Percentiles rank a stretch among this genome's conserved stretches.
Conservation (phyloP, 2,888 invertebrate species). For the Dolichomitus sp. region DNA sequence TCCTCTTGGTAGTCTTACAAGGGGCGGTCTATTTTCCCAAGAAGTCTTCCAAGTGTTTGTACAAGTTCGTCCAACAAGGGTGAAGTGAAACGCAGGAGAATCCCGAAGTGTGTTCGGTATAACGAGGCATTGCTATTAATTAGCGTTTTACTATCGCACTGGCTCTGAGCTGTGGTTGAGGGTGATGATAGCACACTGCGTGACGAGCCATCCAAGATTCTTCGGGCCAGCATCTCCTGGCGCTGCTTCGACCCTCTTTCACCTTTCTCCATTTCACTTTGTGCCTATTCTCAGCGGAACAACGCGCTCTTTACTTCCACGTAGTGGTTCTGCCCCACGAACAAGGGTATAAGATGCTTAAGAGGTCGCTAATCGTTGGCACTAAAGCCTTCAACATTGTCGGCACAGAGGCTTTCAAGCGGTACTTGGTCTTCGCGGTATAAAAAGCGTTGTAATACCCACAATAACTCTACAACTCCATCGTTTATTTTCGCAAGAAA, state of each 20-base stretch:
- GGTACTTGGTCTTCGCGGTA: not conserved
- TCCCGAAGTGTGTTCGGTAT: slow-evolving; percentile 20
- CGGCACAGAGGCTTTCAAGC: not conserved
- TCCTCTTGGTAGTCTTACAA: not conserved
- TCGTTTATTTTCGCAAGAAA: not conserved
- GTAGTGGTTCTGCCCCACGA: not conserved
- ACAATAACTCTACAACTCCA: not conserved
- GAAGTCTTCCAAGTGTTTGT: not conserved
- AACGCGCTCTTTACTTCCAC: not conserved
- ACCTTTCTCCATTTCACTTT: slow-evolving; percentile 69
- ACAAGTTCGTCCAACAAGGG: slow-evolving; percentile 8
- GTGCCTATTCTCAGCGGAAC: slow-evolving; percentile 29
- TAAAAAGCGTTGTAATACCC: slow-evolving; percentile 2
- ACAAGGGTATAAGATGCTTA: slow-evolving; percentile 55
- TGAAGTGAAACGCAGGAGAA: slow-evolving; percentile 8
- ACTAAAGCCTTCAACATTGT: slow-evolving; percentile 71
- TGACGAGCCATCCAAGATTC: slow-evolving; percentile 57
- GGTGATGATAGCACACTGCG: slow-evolving; percentile 38
- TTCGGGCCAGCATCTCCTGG: slow-evolving; percentile 43
- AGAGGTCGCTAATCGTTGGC: slow-evolving; percentile 82
- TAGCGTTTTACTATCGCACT: slow-evolving; percentile 82
- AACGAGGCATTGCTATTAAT: slow-evolving; percentile 82
- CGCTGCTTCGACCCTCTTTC: slow-evolving; percentile 58
- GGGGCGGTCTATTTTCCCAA: not conserved
- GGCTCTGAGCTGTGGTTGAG: slow-evolving; percentile 67